Evolutionary conservation across 2,797 vertebrate species (phyloP).

Genomic region (Onychomys arenicola): DNA sequence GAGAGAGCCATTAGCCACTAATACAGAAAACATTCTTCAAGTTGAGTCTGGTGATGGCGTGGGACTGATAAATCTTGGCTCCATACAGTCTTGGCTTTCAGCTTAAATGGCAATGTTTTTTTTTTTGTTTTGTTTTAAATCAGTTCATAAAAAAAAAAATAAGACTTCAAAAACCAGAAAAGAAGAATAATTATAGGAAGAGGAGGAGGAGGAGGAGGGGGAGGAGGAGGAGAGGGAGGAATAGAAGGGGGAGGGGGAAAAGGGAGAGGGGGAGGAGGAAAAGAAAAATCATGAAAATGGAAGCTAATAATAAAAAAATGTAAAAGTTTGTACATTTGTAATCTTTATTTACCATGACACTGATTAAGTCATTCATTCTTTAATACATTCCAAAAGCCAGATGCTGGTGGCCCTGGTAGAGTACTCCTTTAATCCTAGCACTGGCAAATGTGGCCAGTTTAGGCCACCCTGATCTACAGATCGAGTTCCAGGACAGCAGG

Average conservation of each 20-base stretch:
- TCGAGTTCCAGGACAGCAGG: not conserved
- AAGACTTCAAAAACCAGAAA: not conserved
- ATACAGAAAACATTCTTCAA: not conserved
- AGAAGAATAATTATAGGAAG: not conserved
- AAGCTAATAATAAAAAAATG: too few relatives aligned
- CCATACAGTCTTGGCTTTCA: not conserved
- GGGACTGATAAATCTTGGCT: not conserved
- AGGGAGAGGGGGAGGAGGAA: too few relatives aligned
- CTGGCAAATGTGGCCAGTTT: not conserved
- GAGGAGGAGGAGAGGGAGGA: rapidly evolving
- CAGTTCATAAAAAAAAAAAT: not conserved
- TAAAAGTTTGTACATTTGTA: not conserved
- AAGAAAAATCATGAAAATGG: not conserved
- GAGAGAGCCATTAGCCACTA: not conserved
- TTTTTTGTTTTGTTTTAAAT: too few relatives aligned
- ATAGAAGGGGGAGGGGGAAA: rapidly evolving
- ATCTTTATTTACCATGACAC: not conserved
- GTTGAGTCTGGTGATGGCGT: not conserved
- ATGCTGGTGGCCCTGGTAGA: not conserved
- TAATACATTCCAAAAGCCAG: not conserved
- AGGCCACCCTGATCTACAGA: not conserved
- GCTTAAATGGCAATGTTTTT: not conserved
- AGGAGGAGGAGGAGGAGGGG: rapidly evolving
- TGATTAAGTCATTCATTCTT: not conserved
- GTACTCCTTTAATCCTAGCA: not conserved